phyloP scores from a whole-genome alignment of 2,888 invertebrate genomes.

The Drosophila mettleri region DNA sequence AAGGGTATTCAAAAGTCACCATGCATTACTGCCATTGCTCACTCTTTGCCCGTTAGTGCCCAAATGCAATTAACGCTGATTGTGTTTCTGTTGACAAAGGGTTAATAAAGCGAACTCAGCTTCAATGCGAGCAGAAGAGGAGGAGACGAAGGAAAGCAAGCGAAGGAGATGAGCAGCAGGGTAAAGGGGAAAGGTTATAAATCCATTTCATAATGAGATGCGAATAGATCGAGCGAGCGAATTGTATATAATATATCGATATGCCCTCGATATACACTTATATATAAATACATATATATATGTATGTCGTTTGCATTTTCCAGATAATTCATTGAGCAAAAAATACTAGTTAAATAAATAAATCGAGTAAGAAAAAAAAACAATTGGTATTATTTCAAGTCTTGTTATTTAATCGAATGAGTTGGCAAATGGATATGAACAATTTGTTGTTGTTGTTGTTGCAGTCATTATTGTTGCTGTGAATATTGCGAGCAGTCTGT shows the following conservation, averaged over 20 bases:
- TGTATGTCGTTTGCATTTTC: constrained; percentile 19
- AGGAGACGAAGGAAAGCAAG: too few relatives aligned
- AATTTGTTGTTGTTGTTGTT: constrained; percentile 21
- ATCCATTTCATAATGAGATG: constrained; percentile 30
- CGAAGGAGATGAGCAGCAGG: neutral
- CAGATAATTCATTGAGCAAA: neutral
- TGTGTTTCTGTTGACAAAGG: constrained; percentile 43
- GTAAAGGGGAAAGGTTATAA: neutral
- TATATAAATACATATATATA: neutral
- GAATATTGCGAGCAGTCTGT: constrained; percentile 19
- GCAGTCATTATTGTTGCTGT: constrained; percentile 9
- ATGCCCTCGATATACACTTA: constrained; percentile 39
- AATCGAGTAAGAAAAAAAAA: constrained; percentile 14
- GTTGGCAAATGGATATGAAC: constrained; percentile 47
- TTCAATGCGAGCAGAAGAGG: neutral
- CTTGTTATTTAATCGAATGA: constrained; percentile 60
- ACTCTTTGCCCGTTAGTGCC: constrained; percentile 13
- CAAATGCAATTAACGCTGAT: constrained; percentile 48
- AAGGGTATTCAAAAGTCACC: neutral
- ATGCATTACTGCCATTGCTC: neutral
- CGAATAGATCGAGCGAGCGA: neutral
- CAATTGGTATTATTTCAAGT: constrained; percentile 52
- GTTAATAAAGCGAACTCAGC: constrained; percentile 28
- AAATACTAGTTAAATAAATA: neutral
- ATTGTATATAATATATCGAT: constrained; percentile 13